phyloP scores from a whole-genome alignment of 2,797 vertebrate genomes.

The Pitangus sulphuratus region DNA sequence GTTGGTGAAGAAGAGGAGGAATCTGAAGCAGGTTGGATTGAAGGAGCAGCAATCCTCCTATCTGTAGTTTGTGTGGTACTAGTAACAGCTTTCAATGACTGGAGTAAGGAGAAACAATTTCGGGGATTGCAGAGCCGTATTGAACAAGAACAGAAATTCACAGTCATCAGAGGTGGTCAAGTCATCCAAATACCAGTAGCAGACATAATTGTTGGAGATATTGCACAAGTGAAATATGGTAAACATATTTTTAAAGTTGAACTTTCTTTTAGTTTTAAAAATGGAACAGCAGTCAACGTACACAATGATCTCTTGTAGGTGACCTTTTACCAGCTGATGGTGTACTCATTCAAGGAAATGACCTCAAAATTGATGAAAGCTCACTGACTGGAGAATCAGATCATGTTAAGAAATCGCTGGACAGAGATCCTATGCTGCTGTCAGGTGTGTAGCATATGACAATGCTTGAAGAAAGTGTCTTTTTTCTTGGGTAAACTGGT shows the following conservation, averaged over 20 bases:
- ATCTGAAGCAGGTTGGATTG: conserved; percentile 95
- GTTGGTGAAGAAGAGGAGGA: conserved; percentile 90
- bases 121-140: conserved; percentile 96
- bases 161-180: conserved; percentile 92
- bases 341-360: conserved; percentile 96
- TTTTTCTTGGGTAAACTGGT: not conserved
- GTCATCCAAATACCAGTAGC: conserved; percentile 97
- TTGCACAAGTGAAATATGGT: conserved; percentile 99
- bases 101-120: conserved; percentile 99
- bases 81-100: conserved; percentile 98
- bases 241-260: conserved; percentile 61
- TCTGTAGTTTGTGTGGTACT: conserved; percentile 96
- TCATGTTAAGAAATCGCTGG: conserved; percentile 92
- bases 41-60: conserved; percentile 95
- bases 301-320: conserved; percentile 78
- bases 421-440: conserved; percentile 94
- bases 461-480: not conserved
- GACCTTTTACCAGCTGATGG: conserved; percentile 97
- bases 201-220: conserved; percentile 94
- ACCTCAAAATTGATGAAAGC: conserved; percentile 98
- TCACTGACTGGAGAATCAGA: conserved; percentile 98
- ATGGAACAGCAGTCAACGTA: not conserved
- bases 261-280: conserved; percentile 4
- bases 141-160: conserved; percentile 98
- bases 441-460: conserved; percentile 82